A percentile compares a stretch with the other conserved stretches of the same genome.
phyloP scores from a whole-genome alignment of 2,888 invertebrate genomes.

The Lomographa bimaculata region DNA sequence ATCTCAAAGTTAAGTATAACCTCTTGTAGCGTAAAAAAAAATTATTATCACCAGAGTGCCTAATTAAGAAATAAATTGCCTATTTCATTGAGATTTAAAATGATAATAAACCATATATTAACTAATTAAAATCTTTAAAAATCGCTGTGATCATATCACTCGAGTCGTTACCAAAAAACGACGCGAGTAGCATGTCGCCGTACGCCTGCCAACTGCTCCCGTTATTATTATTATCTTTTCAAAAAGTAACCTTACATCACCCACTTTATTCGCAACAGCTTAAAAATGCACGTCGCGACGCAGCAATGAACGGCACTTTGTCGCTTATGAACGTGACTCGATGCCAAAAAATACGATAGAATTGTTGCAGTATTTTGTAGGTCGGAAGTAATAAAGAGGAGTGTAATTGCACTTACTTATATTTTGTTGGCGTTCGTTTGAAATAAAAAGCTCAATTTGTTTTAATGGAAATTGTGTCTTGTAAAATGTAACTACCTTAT shows the following conservation, averaged over 20 bases:
- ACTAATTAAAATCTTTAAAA: no score
- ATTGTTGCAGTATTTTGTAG: slow-evolving; percentile 14
- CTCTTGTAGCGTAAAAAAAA: no score
- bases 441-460: no score
- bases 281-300: slow-evolving; percentile 15
- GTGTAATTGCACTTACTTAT: slow-evolving; percentile 20
- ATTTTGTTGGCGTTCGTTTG: slow-evolving; percentile 12
- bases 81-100: no score
- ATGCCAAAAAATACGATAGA: slow-evolving; percentile 17
- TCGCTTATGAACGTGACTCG: slow-evolving; percentile 11
- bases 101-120: no score
- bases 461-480: no score
- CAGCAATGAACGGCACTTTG: slow-evolving; percentile 16
- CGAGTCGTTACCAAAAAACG: slow-evolving; percentile 31
- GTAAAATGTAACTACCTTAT: no score
- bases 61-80: no score
- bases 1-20: no score
- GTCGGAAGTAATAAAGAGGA: slow-evolving; percentile 21
- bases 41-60: no score
- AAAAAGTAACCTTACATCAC: slow-evolving; percentile 29
- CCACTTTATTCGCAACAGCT: slow-evolving; percentile 26
- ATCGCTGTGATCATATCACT: not conserved
- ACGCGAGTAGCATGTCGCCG: slow-evolving; percentile 42
- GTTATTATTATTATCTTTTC: slow-evolving; percentile 63
- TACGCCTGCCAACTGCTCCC: slow-evolving; percentile 69